Base-by-base conservation (phyloP, 2,888 invertebrate species). In the Kryphioiulus occultus region DNA sequence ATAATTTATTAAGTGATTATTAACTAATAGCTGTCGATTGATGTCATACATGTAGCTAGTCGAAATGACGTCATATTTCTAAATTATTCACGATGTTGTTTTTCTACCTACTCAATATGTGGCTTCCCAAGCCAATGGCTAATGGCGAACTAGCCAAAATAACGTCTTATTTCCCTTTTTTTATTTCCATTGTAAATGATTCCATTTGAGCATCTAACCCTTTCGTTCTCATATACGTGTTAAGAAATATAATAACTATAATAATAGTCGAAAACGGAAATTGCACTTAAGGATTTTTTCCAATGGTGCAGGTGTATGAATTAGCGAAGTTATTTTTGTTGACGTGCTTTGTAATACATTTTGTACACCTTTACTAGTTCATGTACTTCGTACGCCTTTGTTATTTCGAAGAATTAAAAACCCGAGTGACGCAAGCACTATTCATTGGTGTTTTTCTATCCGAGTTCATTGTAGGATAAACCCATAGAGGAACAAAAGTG, bases 341-440 rank as follows among this genome's bases (percentile, higher is more conserved):
- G 78, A 32, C 78, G 78, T 78, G 15, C 0, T 17, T 78, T 32
- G 78, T 30, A 30, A 78, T 32, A 26, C 15, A 78, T 78, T 78
- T 78, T 26, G 9, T 30, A 30, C 78, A 78, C 78, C 15, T 78
- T 32, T 30, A 68, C 30, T 30, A 32, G 78, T 32, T 26, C 78
- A 7, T 35, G 35, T 35, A 35, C 35, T 30, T 78, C 15, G 78
- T 78, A 78, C 17, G 78, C 26, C 78, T 78, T 78, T 78, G 30
- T 78, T 78, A 78, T 78, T 78, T 78, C 78, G 5, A 78, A 78
- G 78, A 78, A 78, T 78, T 30, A 78, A 17, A 78, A 78, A 78
- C 30, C 10, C 68, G 10, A 26, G 17, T 78, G 78, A 78, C 78
- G 78, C 26, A 26, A 78, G 78, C 78, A 30, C 78, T 78, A 78